phyloP scores from a whole-genome alignment of 64 coral and sea anemone genomes.

The Catalaphyllia jardinei region DNA sequence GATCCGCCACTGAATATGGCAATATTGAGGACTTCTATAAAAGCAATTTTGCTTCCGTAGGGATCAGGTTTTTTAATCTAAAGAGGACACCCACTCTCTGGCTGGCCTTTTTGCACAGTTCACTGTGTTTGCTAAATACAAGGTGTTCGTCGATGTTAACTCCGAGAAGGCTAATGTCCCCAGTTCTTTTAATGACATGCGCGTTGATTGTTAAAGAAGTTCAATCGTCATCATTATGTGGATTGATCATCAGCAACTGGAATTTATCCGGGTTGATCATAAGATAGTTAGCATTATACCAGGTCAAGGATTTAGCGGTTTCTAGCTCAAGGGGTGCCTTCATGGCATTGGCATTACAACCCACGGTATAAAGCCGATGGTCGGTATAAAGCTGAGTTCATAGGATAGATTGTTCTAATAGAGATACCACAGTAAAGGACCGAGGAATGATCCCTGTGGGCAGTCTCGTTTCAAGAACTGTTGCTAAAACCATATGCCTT shows the following conservation, averaged over 20 bases:
- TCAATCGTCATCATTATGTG: neutral
- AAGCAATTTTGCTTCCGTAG: no score
- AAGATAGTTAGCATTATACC: neutral
- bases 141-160: neutral
- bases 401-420: no score
- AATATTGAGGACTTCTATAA: no score
- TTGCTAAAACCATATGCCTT: no score
- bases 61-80: neutral
- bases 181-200: neutral
- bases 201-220: neutral
- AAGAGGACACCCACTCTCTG: neutral
- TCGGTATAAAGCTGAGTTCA: no score
- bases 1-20: no score
- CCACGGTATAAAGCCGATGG: no score
- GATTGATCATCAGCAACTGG: neutral
- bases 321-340: neutral
- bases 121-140: neutral
- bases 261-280: neutral
- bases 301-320: neutral
- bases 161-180: neutral
- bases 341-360: neutral
- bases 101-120: neutral
- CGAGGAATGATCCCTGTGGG: no score
- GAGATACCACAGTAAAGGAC: no score
- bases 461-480: no score